These are phyloP conservation scores for Aromia moschata DNA, from an alignment of 2,888 invertebrate species.

Conservation along the genomic window DNA sequence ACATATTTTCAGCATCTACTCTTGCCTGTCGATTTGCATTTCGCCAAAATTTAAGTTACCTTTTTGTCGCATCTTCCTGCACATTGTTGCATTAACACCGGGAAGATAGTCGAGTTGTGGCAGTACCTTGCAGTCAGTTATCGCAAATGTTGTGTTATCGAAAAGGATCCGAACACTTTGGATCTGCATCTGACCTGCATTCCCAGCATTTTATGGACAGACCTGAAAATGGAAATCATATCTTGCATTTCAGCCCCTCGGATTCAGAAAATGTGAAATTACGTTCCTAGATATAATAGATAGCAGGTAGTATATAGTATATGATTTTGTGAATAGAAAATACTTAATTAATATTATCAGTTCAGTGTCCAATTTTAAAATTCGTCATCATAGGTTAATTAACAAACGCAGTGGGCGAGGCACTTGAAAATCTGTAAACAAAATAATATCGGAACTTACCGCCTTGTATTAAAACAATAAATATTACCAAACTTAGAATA, in stretches of 20 bases:
- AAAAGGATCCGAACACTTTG: conserved; percentile 93
- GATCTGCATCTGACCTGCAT: conserved; percentile 87
- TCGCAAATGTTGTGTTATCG: conserved; percentile 87
- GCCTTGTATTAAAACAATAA: conserved; percentile 29
- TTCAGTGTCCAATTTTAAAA: conserved; percentile 9
- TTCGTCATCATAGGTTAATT: conserved; percentile 2
- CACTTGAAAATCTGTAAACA: background rate
- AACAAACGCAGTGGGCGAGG: conserved; percentile 30
- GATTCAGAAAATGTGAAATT: too few relatives aligned
- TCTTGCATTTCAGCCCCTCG: too few relatives aligned
- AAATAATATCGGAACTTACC: conserved; percentile 26
- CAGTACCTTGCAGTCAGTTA: conserved; percentile 70
- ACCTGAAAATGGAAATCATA: too few relatives aligned
- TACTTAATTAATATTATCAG: background rate
- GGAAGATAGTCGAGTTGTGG: conserved; percentile 71
- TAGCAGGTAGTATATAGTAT: conserved; percentile 3
- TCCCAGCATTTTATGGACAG: conserved; percentile 87
- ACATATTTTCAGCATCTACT: too few relatives aligned
- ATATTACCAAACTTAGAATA: conserved; percentile 27
- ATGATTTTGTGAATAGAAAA: conserved; percentile 14
- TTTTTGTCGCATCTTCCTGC: conserved; percentile 91
- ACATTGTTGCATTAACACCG: conserved; percentile 77
- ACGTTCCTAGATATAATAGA: too few relatives aligned
- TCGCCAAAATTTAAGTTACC: too few relatives aligned
- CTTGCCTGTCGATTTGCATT: too few relatives aligned